These are phyloP conservation scores for Arctopsyche grandis DNA, from an alignment of 1,140 invertebrate species.

Conservation along the genomic window DNA sequence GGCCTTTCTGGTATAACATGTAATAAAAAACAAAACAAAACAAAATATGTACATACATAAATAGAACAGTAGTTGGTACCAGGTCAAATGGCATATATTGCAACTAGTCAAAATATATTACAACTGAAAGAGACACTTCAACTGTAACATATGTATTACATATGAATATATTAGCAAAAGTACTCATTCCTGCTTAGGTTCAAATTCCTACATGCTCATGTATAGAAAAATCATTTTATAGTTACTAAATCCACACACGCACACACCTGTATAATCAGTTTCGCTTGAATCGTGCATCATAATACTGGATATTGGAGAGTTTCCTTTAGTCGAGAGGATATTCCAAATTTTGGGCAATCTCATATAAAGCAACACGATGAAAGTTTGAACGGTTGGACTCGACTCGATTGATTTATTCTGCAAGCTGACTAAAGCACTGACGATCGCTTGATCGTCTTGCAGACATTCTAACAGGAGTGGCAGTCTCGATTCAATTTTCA, in stretches of 20 bases:
- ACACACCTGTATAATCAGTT: slow-evolving; percentile 43
- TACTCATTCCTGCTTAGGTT: no score
- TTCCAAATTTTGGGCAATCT: slow-evolving; percentile 66
- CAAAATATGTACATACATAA: neutral
- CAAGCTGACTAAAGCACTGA: slow-evolving; percentile 64
- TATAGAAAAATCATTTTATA: no score
- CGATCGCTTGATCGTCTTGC: slow-evolving; percentile 67
- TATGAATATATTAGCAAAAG: neutral
- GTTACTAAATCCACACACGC: neutral
- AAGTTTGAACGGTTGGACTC: slow-evolving; percentile 58
- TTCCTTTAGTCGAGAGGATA: slow-evolving; percentile 58
- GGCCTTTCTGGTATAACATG: no score
- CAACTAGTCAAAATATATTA: no score
- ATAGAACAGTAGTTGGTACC: no score
- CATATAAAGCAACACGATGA: slow-evolving; percentile 72
- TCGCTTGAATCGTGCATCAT: slow-evolving; percentile 43
- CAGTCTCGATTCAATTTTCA: slow-evolving; percentile 73
- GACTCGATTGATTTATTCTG: slow-evolving; percentile 57
- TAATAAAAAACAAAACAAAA: no score
- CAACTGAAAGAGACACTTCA: no score
- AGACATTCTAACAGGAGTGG: slow-evolving; percentile 77
- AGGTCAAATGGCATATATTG: no score
- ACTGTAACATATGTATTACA: neutral
- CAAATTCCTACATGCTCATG: neutral
- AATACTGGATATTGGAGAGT: slow-evolving; percentile 53